These are phyloP conservation scores for Cydia splendana DNA, from an alignment of 1,140 invertebrate genomes.

Conservation along the genomic window DNA sequence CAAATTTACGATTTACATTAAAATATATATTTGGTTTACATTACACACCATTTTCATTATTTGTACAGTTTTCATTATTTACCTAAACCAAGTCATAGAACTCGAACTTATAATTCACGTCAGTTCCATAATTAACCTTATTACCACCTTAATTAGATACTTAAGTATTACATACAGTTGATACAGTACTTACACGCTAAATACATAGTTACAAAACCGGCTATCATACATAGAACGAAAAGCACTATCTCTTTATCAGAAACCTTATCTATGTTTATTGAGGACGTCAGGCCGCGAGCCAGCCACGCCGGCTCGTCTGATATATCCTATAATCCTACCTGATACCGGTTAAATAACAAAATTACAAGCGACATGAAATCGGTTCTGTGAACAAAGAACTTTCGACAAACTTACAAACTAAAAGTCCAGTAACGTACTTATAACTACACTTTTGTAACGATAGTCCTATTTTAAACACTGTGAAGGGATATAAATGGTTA, in stretches of 20 bases:
- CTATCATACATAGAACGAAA: background rate
- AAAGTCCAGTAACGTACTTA: background rate
- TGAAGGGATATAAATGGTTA: background rate
- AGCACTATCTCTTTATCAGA: slow-evolving; percentile 9
- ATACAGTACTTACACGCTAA: background rate
- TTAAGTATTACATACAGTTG: background rate
- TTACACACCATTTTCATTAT: too few relatives aligned
- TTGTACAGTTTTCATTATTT: background rate
- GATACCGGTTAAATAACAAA: background rate
- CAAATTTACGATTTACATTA: background rate
- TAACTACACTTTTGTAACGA: slow-evolving; percentile 3
- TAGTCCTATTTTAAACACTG: background rate
- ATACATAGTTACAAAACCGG: slow-evolving; percentile 9
- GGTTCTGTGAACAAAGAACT: background rate
- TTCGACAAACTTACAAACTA: slow-evolving; percentile 26
- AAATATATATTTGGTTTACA: background rate
- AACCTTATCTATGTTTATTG: slow-evolving; percentile 3
- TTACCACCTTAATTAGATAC: background rate
- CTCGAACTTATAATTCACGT: background rate
- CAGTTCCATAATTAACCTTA: slow-evolving; percentile 11
- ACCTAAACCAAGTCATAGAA: background rate
- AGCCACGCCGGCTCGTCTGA: background rate
- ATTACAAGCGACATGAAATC: background rate
- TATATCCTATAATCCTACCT: slow-evolving; percentile 11
- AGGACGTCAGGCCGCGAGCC: background rate